Base-by-base conservation (phyloP, 2,888 invertebrate species). In the Plemyria rubiginata region DNA sequence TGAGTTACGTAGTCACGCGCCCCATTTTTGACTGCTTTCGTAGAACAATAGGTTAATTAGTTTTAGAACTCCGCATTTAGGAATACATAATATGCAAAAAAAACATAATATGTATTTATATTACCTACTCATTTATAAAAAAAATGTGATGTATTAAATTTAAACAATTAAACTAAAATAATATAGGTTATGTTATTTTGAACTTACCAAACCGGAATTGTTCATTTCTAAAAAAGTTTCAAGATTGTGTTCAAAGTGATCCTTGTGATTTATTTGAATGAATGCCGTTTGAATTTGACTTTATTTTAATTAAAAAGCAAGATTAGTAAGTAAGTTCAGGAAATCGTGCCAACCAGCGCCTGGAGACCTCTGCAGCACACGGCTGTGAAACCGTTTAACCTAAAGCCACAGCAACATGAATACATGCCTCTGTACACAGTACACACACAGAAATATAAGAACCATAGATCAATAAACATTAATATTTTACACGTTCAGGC, bases 381-480 rank as follows among this genome's bases (percentile, higher is more conserved):
- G 71, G 68, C 60, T 62, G 70, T 72, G 71, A 71, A 72, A 70
- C 58, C 70, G 67, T 68, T 74, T 73, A 73, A 73, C 70, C 77
- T 55, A 70, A 70, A 11, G 28, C 48, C 50, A 50, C 50, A 48
- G 48, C 29, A 12, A 48, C 48, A 28, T 46, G 46, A 22, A 0
- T 46, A 46, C 46, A 22, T 56, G 54, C 28, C 5, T 28, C 45
- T 36, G 60, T 11, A 48, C 15, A 43, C 15, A 32, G 13, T 43
- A 15, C 8, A 45, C 2, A 45, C 4, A 4, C n/a, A 40, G n/a
- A 12, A 40, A n/a, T 7, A 15, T 13, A 43, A 11, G 8, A 4
- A 16, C 11, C 16, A 16, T 8, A 16, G 9, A 45, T 15, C 11
- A 38, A 38, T 11, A 38, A 9, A 8, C 9, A 11, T 38, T 11